Base-by-base conservation (phyloP, 1,140 invertebrate genomes). In the Ceratoteleas bidentatus region DNA sequence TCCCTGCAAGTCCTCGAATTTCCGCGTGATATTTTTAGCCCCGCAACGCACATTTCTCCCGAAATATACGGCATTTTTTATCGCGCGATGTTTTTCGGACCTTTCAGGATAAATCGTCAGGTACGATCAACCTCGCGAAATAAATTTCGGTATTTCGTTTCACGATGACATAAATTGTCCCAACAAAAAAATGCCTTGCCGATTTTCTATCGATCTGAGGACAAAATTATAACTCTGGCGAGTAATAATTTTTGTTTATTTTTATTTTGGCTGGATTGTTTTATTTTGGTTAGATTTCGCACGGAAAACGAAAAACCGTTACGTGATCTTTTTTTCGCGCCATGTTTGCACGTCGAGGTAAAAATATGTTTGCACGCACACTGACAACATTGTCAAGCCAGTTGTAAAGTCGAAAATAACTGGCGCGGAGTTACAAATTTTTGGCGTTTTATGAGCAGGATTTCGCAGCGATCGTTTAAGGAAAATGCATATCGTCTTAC, bases 401-500 rank as follows among this genome's bases (percentile, higher is more conserved):
- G 75, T 75, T 68, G 75, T 58, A 49, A 65, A 72, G 60, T 62
- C 75, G 13, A 76, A 83, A 79, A 83, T 83, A 83, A 73, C 76
- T 80, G 76, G 76, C 81, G 77, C 65, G 5, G 34, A 36, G 49
- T 83, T 36, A 75, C 75, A 53, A 11, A 68, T 76, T 83, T 84
- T 84, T 76, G 77, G 75, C 77, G 58, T 75, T 84, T 81, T 84
- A 84, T 81, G 83, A 84, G 62, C 74, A 81, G 53, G 74, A 81
- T 75, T 84, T 84, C 78, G 58, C 74, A 53, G 69, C 50, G 64
- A 84, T 84, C 83, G 74, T 81, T 84, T 84, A 84, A 84, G 83
- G 83, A 81, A 84, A 81, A 78, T 81, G 69, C 77, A 84, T 84
- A 84, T 84, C 82, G 50, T 81, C 77, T 84, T 84, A 81, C 82